Conservation (phyloP, 2,888 invertebrate genomes). For the Cenopis cana region DNA sequence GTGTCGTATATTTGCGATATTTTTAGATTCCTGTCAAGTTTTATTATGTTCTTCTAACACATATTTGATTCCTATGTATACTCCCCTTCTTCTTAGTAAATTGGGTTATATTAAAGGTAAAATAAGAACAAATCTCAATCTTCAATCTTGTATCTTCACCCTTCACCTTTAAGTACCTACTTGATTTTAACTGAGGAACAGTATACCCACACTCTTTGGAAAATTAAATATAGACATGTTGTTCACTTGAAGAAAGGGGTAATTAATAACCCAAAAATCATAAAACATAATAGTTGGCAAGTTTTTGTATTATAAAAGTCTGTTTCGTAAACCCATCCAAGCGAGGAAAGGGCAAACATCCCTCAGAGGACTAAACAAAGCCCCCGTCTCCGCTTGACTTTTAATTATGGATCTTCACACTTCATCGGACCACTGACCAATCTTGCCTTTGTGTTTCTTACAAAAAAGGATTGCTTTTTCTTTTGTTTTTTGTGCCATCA, state of each 20-base stretch:
- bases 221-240: neutral
- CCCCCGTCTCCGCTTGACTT: conserved; percentile 73
- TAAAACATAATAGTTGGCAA: conserved; percentile 50
- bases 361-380: conserved; percentile 61
- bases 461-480: conserved; percentile 74
- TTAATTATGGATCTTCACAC: conserved; percentile 81
- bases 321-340: conserved; percentile 67
- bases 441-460: conserved; percentile 77
- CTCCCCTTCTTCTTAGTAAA: no score
- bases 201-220: neutral
- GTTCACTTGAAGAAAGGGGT: neutral
- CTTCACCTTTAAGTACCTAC: no score
- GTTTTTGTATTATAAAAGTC: conserved; percentile 59
- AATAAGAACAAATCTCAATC: no score
- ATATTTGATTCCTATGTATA: no score
- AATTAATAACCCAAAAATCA: conserved; percentile 27
- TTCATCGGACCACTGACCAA: conserved; percentile 76
- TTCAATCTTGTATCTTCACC: no score
- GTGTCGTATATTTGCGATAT: no score
- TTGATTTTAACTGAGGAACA: neutral
- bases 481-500: conserved; percentile 69
- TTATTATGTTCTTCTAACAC: no score
- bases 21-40: no score
- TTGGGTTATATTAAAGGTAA: no score
- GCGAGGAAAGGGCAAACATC: conserved; percentile 68